Base-by-base conservation (phyloP, 2,888 invertebrate genomes). In the Calameuta filiformis region DNA sequence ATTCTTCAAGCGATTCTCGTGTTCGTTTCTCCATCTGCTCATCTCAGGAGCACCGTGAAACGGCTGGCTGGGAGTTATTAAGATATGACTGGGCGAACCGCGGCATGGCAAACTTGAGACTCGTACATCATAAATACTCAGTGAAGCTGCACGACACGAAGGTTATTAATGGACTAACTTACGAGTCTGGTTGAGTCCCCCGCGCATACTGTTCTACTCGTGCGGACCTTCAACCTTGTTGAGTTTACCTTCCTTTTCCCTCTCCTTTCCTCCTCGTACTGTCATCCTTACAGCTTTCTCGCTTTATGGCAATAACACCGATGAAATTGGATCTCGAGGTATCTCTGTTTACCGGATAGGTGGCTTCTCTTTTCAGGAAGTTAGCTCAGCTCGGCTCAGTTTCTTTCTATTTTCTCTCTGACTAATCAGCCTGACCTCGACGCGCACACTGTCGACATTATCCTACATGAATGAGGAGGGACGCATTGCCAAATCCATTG, bases 151-250 rank as follows among this genome's bases (percentile, higher is more conserved):
- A 34, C 71, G 71, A 71, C 71, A 71, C 71, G 71, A 71, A 30
- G 30, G 71, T 71, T 71, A 71, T 71, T 71, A 71, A 71, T 71
- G 71, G 71, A 71, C 71, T 23, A 71, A 71, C 71, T 71, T 71
- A 71, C 71, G 30, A 71, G 71, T 71, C 71, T 71, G 71, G 31
- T 71, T 71, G 31, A 34, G 12, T 31, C 31, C 23, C 40, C 23
- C 56, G 56, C 56, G 23, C 56, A 56, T 23, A 9, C 56, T 56
- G 56, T 56, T 56, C 9, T 56, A 56, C 56, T 9, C 56, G 23
- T 56, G 56, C 9, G 56, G 56, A 56, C 56, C 56, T 56, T 56
- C 56, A 56, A 23, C 56, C 56, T 56, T 9, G 23, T 23, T 2
- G 23, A 56, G 56, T 56, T 56, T 56, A 56, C 56, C 56, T 56